Percentiles rank a stretch among this genome's conserved stretches.
Evolutionary conservation across 2,888 invertebrate species (phyloP).

Genomic region (Xylocampa areola): DNA sequence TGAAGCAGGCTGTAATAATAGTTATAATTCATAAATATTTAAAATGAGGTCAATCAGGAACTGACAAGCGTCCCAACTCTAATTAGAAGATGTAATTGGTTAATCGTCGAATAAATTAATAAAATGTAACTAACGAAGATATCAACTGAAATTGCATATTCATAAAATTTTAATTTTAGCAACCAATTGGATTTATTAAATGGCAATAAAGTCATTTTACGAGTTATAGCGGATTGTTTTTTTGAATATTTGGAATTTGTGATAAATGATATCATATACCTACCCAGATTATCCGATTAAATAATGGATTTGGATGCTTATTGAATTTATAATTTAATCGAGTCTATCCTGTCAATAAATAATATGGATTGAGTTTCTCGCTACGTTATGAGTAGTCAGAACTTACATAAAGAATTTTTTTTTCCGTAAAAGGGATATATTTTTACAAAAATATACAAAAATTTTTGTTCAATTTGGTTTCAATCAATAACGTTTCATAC

Average conservation of each 20-base stretch:
- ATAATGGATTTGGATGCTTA: no score
- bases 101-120: slow-evolving; percentile 46
- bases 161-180: slow-evolving; percentile 37
- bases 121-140: slow-evolving; percentile 36
- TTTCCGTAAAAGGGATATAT: no score
- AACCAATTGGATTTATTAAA: slow-evolving; percentile 42
- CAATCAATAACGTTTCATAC: no score
- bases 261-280: slow-evolving; percentile 25
- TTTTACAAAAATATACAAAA: no score
- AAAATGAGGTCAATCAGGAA: slow-evolving; percentile 47
- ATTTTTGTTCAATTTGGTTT: no score
- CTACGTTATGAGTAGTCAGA: no score
- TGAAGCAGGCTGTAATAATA: background rate
- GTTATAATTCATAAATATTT: slow-evolving; percentile 1
- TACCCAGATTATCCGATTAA: no score
- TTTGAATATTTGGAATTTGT: slow-evolving; percentile 13
- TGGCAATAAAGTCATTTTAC: slow-evolving; percentile 41
- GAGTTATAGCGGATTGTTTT: slow-evolving; percentile 18
- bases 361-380: no score
- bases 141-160: slow-evolving; percentile 41
- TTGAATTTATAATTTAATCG: no score
- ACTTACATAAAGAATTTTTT: no score
- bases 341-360: no score
- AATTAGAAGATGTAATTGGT: slow-evolving; percentile 39
- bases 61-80: slow-evolving; percentile 11